Evolutionary conservation across 2,113 vertebrate genomes (phyloP).

Genomic region (Dolichallabes microphthalmus): DNA sequence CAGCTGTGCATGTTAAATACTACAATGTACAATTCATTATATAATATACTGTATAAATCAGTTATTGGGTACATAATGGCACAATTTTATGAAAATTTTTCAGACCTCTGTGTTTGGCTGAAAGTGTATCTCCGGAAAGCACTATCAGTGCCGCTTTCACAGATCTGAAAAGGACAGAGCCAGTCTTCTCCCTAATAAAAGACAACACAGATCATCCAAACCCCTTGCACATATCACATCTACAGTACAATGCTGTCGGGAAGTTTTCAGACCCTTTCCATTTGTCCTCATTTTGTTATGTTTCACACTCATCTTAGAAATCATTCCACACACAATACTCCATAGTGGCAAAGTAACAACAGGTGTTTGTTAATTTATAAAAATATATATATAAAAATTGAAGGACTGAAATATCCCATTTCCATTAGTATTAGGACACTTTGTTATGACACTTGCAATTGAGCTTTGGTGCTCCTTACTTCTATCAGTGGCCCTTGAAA

Average conservation of each 20-base stretch:
- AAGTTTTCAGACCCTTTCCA: no score
- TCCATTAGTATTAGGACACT: no score
- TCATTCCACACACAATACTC: no score
- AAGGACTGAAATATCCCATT: no score
- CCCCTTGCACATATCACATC: not conserved
- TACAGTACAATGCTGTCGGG: not conserved
- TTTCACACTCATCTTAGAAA: no score
- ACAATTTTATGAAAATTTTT: not conserved
- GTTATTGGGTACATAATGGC: not conserved
- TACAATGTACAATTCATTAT: not conserved
- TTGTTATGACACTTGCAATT: no score
- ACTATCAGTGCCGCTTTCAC: conserved; percentile 70
- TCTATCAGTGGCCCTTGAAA: no score
- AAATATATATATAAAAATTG: no score
- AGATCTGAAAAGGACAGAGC: conserved; percentile 65
- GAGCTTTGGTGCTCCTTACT: no score
- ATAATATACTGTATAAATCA: not conserved
- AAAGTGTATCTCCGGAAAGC: conserved; percentile 75
- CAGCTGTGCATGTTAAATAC: not conserved
- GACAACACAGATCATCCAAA: not conserved
- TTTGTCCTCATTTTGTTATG: no score
- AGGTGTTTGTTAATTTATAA: no score
- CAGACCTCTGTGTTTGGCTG: conserved; percentile 78
- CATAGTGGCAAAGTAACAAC: no score
- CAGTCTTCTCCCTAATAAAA: conserved; percentile 61